Conservation (phyloP, 2,888 invertebrate species). For the Ichneumoninae sp. region DNA sequence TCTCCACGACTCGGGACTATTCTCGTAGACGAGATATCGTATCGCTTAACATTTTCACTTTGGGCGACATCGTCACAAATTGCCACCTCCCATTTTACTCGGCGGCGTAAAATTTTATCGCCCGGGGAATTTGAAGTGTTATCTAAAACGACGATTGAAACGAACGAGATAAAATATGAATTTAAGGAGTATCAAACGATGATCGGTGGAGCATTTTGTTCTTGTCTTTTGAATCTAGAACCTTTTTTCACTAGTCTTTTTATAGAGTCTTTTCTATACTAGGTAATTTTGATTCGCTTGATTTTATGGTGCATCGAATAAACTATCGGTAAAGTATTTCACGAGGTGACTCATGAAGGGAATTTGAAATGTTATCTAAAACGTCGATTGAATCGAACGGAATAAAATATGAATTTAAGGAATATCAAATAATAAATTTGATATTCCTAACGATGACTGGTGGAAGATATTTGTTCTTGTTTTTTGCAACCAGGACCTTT, state of each 20-base stretch:
- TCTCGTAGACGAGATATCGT: slow-evolving; percentile 48
- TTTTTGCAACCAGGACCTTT: no score
- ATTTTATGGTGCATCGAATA: not conserved
- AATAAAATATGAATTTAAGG: not conserved
- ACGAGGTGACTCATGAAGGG: slow-evolving; percentile 30
- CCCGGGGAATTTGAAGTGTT: not conserved
- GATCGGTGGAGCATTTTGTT: not conserved
- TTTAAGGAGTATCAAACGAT: not conserved
- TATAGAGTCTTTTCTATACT: not conserved
- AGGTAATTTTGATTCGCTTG: not conserved
- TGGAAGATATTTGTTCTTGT: not conserved
- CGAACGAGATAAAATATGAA: not conserved
- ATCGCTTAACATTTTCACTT: slow-evolving; percentile 36
- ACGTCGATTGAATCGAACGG: not conserved
- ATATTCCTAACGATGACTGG: no score
- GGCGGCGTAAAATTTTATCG: not conserved
- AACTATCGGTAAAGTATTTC: not conserved
- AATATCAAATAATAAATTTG: no score
- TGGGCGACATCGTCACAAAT: slow-evolving; percentile 36
- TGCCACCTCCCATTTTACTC: slow-evolving; percentile 20
- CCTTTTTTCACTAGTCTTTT: not conserved
- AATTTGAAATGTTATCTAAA: not conserved
- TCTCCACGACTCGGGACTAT: slow-evolving; percentile 22
- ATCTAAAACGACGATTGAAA: not conserved
- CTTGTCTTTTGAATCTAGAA: no score